These are phyloP conservation scores for Gavialis gangeticus DNA, from an alignment of 2,113 vertebrate species.

Conservation along the genomic window DNA sequence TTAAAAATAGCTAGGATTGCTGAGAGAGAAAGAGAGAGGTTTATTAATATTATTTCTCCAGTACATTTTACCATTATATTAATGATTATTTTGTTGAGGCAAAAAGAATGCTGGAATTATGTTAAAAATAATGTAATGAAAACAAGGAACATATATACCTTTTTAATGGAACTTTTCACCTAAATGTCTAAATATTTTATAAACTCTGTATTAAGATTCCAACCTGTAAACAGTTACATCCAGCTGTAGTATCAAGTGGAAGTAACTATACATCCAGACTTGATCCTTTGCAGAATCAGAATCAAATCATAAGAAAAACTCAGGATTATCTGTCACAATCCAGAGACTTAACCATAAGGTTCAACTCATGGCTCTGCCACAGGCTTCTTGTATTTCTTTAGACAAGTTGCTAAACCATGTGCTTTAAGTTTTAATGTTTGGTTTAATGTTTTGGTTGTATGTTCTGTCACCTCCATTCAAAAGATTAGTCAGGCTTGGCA, in stretches of 20 bases:
- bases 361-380: neutral
- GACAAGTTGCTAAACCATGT: neutral
- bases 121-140: constrained; percentile 8
- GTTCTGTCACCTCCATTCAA: neutral
- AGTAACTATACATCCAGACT: neutral
- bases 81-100: constrained; percentile 18
- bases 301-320: neutral
- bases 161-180: neutral
- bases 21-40: neutral
- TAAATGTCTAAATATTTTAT: neutral
- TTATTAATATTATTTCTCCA: neutral
- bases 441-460: neutral
- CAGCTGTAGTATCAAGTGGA: neutral
- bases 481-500: neutral
- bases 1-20: constrained; percentile 4
- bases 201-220: neutral
- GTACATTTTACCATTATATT: constrained; percentile 15
- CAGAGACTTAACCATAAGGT: neutral
- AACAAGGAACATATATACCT: neutral
- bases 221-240: neutral
- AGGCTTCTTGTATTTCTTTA: neutral
- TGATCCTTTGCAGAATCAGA: neutral
- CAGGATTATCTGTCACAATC: too few relatives aligned
- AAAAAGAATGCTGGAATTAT: neutral
- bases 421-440: neutral